phyloP scores from a whole-genome alignment of 1,140 invertebrate species.

The Halesus radiatus region DNA sequence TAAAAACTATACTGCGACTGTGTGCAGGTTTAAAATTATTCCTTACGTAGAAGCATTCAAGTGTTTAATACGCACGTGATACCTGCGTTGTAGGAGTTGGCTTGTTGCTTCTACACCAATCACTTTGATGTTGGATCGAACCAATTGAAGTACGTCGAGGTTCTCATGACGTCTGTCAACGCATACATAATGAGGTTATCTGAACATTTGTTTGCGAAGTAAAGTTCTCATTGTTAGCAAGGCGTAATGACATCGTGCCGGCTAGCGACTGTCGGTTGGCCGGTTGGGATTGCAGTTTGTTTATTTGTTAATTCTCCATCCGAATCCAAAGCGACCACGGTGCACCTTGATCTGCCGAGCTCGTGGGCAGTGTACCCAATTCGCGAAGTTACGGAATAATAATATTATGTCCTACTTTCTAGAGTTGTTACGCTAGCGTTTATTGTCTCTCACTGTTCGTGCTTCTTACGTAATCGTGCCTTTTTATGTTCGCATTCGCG shows the following conservation, averaged over 20 bases:
- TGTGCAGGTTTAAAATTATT: no score
- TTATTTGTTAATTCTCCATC: background rate
- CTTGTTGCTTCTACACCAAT: no score
- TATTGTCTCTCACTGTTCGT: constrained; percentile 33
- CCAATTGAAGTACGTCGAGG: no score
- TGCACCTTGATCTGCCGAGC: constrained; percentile 31
- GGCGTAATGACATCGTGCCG: background rate
- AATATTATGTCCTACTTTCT: constrained; percentile 35
- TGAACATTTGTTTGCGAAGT: background rate
- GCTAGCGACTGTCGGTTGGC: background rate
- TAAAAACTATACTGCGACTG: no score
- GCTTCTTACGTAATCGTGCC: constrained; percentile 33
- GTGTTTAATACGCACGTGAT: no score
- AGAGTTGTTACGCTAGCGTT: constrained; percentile 37
- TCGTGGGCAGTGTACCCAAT: constrained; percentile 36
- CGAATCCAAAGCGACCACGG: background rate
- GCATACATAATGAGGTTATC: no score
- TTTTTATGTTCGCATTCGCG: constrained; percentile 30
- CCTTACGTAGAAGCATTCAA: no score
- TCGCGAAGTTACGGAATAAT: constrained; percentile 31
- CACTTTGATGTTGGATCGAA: no score
- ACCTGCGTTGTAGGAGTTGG: no score
- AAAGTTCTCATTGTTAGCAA: background rate
- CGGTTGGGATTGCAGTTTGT: background rate
- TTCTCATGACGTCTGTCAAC: no score